Base-by-base conservation (phyloP, 2,113 vertebrate genomes). In the Lynx canadensis region DNA sequence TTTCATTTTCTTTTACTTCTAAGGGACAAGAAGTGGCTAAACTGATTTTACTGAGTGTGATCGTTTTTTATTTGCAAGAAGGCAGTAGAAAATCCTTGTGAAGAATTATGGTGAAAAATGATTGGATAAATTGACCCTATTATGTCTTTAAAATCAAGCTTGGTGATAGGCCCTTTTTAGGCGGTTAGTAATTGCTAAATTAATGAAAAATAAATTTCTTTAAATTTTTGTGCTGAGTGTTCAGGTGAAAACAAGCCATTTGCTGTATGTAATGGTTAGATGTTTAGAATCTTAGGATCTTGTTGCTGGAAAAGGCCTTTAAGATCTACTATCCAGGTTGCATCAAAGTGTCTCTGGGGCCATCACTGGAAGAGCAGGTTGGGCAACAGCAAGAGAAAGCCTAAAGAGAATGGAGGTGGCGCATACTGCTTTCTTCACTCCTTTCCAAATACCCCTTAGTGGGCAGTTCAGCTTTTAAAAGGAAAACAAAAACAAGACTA, bases 1-100 rank as follows among this genome's bases (percentile, higher is more conserved):
- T 96, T 89, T 96, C 82, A 82, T 94, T 68, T 83, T 92, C 21
- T 95, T 96, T 93, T n/a, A 52, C 60, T 83, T 94, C 91, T 71
- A 93, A 91, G 50, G 41, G 60, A 52, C 18, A 86, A 41, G 76
- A 68, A 57, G 5, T 89, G 29, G 33, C 29, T 66, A 89, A 89
- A 83, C 29, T 84, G n/a, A 84, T 93, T 95, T 52, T 90, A 81
- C 18, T 87, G 60, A 66, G 16, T 79, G 7, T 57, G 52, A 48
- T 89, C 2, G 27, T 52, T 84, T 92, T 66, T 50, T 68, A 68
- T 96, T 68, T 92, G 18, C 13, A 80, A 83, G 41, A 97, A 93
- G 15, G 29, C 14, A 86, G 25, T 84, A 66, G 31, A 79, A 81
- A 76, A 29, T 4, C 5, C 25, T 91, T 91, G 79, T 91, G 87